A percentile compares a stretch with the other conserved stretches of the same genome.
Evolutionary conservation across 2,888 invertebrate genomes (phyloP).

Genomic region (Alcis repandata): DNA sequence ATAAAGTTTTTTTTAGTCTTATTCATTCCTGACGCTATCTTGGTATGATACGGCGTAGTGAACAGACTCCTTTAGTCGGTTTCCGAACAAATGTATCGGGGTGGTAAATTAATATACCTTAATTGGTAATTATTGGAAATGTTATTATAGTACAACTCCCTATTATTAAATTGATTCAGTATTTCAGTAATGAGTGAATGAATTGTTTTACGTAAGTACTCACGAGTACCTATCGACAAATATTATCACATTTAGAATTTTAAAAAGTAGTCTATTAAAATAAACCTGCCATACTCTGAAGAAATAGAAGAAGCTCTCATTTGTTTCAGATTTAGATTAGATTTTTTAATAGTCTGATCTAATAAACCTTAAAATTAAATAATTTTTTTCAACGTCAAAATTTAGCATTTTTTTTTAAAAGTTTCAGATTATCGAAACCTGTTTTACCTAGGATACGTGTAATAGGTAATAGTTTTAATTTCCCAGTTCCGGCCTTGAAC

Average conservation of each 20-base stretch:
- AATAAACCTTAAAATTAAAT: too few species aligned
- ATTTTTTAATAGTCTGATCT: too few species aligned
- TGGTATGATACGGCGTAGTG: too few species aligned
- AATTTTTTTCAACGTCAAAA: too few species aligned
- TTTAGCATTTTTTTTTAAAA: too few species aligned
- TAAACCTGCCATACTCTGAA: too few species aligned
- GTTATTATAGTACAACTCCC: not conserved
- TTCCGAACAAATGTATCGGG: slow-evolving; percentile 15
- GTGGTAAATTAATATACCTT: slow-evolving; percentile 6
- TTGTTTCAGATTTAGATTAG: too few species aligned
- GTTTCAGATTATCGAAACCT: not conserved
- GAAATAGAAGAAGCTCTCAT: too few species aligned
- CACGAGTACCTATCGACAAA: not conserved
- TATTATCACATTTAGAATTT: not conserved
- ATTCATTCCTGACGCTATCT: too few species aligned
- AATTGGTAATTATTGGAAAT: slow-evolving; percentile 23
- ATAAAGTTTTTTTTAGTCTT: too few species aligned
- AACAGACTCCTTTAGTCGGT: too few species aligned
- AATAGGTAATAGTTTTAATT: slow-evolving; percentile 3
- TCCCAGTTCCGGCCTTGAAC: not conserved
- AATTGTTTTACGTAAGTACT: not conserved
- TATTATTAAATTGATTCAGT: not conserved
- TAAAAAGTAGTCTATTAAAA: too few species aligned
- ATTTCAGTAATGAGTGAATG: not conserved
- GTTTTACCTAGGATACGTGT: not conserved